phyloP scores from a whole-genome alignment of 2,113 vertebrate genomes.

The Rhinolophus ferrumequinum region DNA sequence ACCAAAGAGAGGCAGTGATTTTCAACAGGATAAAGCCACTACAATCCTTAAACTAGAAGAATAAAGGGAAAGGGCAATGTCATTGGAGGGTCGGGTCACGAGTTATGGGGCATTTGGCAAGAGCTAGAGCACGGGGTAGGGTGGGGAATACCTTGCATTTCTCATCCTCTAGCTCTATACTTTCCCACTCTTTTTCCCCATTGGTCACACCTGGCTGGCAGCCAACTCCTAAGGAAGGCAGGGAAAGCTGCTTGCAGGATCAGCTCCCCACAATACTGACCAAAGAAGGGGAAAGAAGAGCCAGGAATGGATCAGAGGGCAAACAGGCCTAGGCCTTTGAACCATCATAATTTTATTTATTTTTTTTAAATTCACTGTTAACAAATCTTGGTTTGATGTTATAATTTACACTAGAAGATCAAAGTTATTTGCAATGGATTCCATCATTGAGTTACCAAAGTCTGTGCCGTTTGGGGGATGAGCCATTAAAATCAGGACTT shows the following conservation, averaged over 20 bases:
- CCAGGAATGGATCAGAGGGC: not conserved
- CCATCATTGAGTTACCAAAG: not conserved
- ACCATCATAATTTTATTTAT: not conserved
- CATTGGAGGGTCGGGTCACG: not conserved
- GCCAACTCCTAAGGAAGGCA: not conserved
- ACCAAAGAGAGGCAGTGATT: not conserved
- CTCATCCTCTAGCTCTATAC: not conserved
- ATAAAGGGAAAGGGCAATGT: not conserved
- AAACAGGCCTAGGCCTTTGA: not conserved
- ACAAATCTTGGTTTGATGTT: not conserved
- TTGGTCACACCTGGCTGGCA: not conserved
- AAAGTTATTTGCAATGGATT: not conserved
- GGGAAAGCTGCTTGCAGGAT: not conserved
- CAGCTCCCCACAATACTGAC: not conserved
- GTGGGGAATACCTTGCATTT: not conserved
- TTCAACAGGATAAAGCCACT: not conserved
- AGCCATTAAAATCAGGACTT: not conserved
- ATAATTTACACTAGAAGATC: not conserved
- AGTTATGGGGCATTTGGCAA: not conserved
- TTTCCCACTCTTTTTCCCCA: not conserved
- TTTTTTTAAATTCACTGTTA: not conserved
- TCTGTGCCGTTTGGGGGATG: not conserved
- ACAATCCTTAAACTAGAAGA: not conserved
- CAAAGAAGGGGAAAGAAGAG: not conserved
- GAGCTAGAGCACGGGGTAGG: not conserved